Evolutionary conservation across 2,797 vertebrate genomes (phyloP), one percentile per base, ranked within the genome.

Genomic region (Neoniphon sammara): DNA sequence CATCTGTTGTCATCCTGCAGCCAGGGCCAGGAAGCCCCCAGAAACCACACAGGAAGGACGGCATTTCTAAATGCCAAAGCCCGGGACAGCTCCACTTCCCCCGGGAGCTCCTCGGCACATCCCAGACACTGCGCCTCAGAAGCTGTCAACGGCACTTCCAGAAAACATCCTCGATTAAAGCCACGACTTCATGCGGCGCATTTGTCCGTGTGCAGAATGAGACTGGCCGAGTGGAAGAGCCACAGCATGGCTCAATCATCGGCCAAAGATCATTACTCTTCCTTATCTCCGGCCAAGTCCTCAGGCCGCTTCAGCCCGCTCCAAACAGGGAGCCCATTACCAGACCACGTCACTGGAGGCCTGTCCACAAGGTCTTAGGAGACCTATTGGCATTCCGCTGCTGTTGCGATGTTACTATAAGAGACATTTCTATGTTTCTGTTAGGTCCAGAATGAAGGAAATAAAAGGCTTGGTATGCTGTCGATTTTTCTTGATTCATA

Each of bases 1-100:
- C 93, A 94, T 94, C 93, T 95, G 94, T 87, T 86, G 74, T 69
- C 21, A 64, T 84, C 73, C 80, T 81, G 74, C 82, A 79, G 81
- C 88, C 81, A 72, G 79, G 71, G 87, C 89, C 91, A 91, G 85
- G 83, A 91, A 88, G 82, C 65, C 80, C 63, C 78, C 69, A 75
- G 65, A 86, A 90, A 85, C 80, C 87, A 82, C 72, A 88, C 78
- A 88, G 77, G 78, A 87, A 85, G 75, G 69, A 78, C 58, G 50
- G 57, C 85, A 85, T 88, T 90, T 89, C 59, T 34, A 86, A 88
- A 89, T 91, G 88, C 83, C 87, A 90, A 66, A 59, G 60, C 79
- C 58, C 56, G 23, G 77, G 84, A 88, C 81, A 80, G 82, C 23
- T 25, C 62, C 69, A 4, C 7, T n/a, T 82, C 82, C 85, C 81